A percentile compares a stretch with the other conserved stretches of the same genome.
Conservation (phyloP, 1,140 invertebrate species). For the Drosophila serrata region DNA sequence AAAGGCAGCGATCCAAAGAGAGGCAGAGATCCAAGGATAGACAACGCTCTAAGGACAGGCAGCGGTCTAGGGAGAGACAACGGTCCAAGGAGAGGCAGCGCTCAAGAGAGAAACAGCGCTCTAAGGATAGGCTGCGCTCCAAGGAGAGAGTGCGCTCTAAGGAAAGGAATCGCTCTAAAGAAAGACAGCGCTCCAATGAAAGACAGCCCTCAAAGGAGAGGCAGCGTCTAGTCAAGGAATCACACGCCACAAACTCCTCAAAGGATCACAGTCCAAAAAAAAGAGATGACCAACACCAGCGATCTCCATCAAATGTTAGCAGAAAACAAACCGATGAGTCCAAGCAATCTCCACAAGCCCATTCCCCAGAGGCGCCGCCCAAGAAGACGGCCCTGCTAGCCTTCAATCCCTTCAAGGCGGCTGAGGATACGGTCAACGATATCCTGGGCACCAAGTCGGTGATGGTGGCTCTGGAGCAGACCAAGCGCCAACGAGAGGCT, state of each 20-base stretch:
- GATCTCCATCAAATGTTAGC: conserved; percentile 34
- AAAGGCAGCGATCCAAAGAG: conserved; percentile 8
- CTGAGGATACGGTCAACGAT: conserved; percentile 74
- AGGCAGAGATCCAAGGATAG: conserved; percentile 14
- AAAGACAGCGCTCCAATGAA: conserved; percentile 32
- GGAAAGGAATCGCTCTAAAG: conserved; percentile 26
- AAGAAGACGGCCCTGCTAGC: conserved; percentile 48
- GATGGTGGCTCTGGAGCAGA: conserved; percentile 69
- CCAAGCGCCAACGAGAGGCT: conserved; percentile 53
- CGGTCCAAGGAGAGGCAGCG: conserved; percentile 11
- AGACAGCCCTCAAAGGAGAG: conserved; percentile 24
- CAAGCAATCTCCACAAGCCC: conserved; percentile 39
- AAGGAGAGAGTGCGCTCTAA: conserved; percentile 39
- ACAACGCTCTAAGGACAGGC: background rate
- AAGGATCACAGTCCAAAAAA: conserved; percentile 42
- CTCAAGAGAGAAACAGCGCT: conserved; percentile 17
- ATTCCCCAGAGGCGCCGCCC: conserved; percentile 42
- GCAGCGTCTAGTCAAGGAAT: conserved; percentile 14
- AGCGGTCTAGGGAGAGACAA: conserved; percentile 2
- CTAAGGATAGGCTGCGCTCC: conserved; percentile 36
- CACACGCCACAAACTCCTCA: conserved; percentile 8
- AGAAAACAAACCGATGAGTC: conserved; percentile 21
- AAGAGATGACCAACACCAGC: conserved; percentile 26
- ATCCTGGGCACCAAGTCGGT: conserved; percentile 73
- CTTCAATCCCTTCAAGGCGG: conserved; percentile 74